phyloP scores from a whole-genome alignment of 1,140 invertebrate species.

The Periplaneta americana region DNA sequence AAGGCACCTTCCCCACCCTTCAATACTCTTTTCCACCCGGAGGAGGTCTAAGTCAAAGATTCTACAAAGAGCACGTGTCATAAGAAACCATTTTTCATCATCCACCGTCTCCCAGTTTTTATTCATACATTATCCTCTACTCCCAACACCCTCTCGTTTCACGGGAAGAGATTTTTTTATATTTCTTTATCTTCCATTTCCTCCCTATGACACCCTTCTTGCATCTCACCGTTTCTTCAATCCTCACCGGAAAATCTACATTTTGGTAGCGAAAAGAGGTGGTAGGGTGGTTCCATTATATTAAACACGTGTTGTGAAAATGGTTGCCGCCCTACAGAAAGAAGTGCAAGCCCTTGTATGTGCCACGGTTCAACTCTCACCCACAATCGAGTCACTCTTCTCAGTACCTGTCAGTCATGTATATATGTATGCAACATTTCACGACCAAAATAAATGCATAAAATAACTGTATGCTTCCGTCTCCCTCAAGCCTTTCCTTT shows the following conservation, averaged over 20 bases:
- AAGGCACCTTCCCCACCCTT: not conserved
- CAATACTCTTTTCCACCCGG: not conserved
- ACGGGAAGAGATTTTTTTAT: not conserved
- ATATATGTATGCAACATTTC: not conserved
- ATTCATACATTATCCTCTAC: not conserved
- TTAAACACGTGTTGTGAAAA: not conserved
- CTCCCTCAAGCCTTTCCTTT: no score
- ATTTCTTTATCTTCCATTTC: not conserved
- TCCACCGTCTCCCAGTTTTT: not conserved
- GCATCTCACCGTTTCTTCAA: not conserved
- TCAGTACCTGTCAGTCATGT: not conserved
- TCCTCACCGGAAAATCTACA: not conserved
- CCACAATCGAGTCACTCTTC: not conserved
- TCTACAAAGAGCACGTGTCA: not conserved
- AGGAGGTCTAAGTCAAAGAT: not conserved
- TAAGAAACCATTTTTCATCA: not conserved
- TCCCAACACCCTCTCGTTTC: not conserved
- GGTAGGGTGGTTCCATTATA: not conserved
- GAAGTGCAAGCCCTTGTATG: not conserved
- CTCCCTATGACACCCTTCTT: not conserved
- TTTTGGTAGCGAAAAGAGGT: not conserved
- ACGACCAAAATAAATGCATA: not conserved
- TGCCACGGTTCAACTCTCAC: not conserved
- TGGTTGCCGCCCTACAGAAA: not conserved
- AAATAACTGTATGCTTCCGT: no score